These are phyloP conservation scores for Andrena flavipes DNA, from an alignment of 2,888 invertebrate genomes.

Conservation along the genomic window DNA sequence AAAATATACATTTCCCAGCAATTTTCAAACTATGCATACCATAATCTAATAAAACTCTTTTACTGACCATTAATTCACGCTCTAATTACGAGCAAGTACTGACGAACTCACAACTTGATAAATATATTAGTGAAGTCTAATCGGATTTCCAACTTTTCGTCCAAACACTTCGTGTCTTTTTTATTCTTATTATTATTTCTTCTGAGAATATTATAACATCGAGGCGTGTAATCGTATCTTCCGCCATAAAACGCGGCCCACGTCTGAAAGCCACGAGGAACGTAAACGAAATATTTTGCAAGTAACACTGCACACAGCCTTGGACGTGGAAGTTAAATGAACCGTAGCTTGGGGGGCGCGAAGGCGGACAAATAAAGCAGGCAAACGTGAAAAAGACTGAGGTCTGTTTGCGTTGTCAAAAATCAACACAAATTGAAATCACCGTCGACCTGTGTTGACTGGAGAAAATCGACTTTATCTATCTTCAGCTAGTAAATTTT, in stretches of 20 bases:
- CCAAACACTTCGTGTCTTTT: constrained; percentile 28
- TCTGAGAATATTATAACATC: constrained; percentile 27
- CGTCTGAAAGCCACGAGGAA: constrained; percentile 44
- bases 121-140: constrained; percentile 47
- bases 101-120: constrained; percentile 36
- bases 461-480: constrained; percentile 73
- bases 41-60: constrained; percentile 35
- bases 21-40: constrained; percentile 24
- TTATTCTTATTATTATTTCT: constrained; percentile 16
- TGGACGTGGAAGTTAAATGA: constrained; percentile 79
- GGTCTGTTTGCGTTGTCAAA: constrained; percentile 82
- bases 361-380: constrained; percentile 80
- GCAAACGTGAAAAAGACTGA: constrained; percentile 71
- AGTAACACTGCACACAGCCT: constrained; percentile 78
- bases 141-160: constrained; percentile 33
- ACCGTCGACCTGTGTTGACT: constrained; percentile 76
- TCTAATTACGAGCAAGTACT: constrained; percentile 2
- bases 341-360: constrained; percentile 72
- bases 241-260: constrained; percentile 2
- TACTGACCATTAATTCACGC: constrained; percentile 19
- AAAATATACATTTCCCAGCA: not conserved
- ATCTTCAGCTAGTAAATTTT: constrained; percentile 52
- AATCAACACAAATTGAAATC: constrained; percentile 84
- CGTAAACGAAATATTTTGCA: constrained; percentile 79
- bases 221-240: constrained; percentile 28